phyloP scores from a whole-genome alignment of 2,888 invertebrate genomes.

The Ariolimax columbianus region DNA sequence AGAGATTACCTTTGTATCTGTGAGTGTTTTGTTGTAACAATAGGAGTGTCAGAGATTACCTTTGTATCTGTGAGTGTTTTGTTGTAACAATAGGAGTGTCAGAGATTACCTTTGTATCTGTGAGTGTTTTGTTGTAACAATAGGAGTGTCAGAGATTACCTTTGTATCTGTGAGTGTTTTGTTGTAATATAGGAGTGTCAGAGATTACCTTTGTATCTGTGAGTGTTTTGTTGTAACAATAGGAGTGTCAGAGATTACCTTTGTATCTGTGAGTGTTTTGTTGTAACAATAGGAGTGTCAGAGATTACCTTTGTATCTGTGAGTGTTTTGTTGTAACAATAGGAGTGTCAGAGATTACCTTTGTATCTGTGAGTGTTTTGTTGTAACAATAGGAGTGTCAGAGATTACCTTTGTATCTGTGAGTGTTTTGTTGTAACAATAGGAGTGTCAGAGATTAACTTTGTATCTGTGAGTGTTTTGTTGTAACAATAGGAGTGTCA shows the following conservation, averaged over 20 bases:
- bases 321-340: neutral
- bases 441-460: neutral
- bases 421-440: neutral
- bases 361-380: neutral
- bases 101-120: neutral
- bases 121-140: neutral
- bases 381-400: neutral
- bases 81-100: neutral
- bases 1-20: too few relatives aligned
- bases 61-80: neutral
- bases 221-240: slow-evolving; percentile 73
- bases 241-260: slow-evolving; percentile 56
- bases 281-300: neutral
- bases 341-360: neutral
- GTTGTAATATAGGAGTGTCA: neutral
- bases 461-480: neutral
- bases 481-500: neutral
- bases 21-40: neutral
- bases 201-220: slow-evolving; percentile 28
- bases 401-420: neutral
- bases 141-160: neutral
- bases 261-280: neutral
- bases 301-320: too few relatives aligned
- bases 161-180: neutral
- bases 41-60: neutral